phyloP scores from a whole-genome alignment of 2,113 vertebrate species.

The Alligator mississippiensis region DNA sequence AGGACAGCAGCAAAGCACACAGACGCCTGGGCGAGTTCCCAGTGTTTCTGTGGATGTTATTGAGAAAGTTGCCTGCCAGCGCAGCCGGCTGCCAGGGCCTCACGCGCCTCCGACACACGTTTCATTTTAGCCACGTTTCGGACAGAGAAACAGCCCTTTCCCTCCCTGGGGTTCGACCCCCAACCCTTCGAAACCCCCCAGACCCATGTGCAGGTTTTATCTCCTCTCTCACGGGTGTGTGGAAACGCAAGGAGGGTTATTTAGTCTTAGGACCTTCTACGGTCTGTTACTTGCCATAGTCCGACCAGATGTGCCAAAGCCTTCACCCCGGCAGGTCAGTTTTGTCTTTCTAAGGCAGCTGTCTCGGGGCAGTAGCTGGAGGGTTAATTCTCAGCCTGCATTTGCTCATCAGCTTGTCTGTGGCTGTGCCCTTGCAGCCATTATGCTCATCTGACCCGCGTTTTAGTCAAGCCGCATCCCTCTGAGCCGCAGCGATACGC shows the following conservation, averaged over 20 bases:
- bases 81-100: fast-evolving
- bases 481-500: fast-evolving
- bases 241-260: fast-evolving
- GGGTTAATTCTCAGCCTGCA: fast-evolving
- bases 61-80: fast-evolving
- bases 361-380: fast-evolving
- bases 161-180: neutral
- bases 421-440: neutral
- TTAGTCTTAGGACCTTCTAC: too few species aligned
- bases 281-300: neutral
- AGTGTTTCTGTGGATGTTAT: neutral
- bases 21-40: neutral
- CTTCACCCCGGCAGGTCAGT: fast-evolving
- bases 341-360: too few species aligned
- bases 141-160: neutral
- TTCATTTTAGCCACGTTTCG: too few species aligned
- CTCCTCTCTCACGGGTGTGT: fast-evolving
- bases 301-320: fast-evolving
- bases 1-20: neutral
- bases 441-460: neutral
- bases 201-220: fast-evolving
- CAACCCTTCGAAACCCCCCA: fast-evolving
- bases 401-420: neutral
- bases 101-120: fast-evolving
- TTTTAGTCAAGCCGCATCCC: fast-evolving